phyloP scores from a whole-genome alignment of 1,140 invertebrate genomes.

The Rhyzopertha dominica region DNA sequence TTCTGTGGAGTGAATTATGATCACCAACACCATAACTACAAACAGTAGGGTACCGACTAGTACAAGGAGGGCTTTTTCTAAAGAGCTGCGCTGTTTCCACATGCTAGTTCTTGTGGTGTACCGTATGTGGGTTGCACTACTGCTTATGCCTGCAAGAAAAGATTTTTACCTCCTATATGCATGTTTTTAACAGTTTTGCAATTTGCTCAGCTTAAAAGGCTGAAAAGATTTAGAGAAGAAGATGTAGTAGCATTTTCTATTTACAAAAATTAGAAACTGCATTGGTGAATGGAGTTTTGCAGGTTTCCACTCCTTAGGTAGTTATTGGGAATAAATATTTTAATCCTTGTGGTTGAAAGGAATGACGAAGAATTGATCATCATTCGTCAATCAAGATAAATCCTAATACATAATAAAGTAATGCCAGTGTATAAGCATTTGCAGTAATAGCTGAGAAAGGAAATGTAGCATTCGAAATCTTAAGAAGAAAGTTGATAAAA shows the following conservation, averaged over 20 bases:
- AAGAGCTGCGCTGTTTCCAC: constrained; percentile 57
- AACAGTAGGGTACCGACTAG: constrained; percentile 56
- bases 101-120: constrained; percentile 63
- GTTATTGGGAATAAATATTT: constrained; percentile 1
- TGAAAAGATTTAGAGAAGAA: not conserved
- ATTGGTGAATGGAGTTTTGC: not conserved
- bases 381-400: no score
- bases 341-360: no score
- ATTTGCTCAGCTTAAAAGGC: no score
- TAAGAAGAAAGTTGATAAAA: no score
- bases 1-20: constrained; percentile 40
- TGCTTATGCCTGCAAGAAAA: constrained; percentile 54
- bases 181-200: no score
- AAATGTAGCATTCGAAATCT: no score
- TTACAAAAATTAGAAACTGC: not conserved
- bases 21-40: constrained; percentile 56
- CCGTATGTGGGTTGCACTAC: constrained; percentile 72
- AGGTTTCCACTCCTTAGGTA: not conserved
- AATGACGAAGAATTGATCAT: no score
- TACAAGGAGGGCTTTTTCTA: constrained; percentile 56
- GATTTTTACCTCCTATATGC: not conserved
- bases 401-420: no score
- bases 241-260: not conserved
- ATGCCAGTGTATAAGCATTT: no score
- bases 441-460: no score